Base-by-base conservation (phyloP, 2,797 vertebrate genomes). In the Oreonectes daqikongensis region DNA sequence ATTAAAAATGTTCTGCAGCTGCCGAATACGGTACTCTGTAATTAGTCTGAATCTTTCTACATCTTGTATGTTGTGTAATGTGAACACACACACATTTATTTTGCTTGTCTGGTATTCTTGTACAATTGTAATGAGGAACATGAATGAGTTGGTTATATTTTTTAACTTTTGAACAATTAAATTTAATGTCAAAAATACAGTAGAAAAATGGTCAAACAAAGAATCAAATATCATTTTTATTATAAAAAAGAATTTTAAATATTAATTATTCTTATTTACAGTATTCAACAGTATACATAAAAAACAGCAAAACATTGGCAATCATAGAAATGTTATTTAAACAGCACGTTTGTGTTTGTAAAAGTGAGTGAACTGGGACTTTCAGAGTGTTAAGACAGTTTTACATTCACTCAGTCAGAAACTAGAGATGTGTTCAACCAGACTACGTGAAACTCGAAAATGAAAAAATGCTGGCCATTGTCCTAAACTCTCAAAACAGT, bases 241-340 rank as follows among this genome's bases (percentile, higher is more conserved):
- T 92, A 92, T 91, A 91, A 90, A 77, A 84, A 82, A 82, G 85
- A 95, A 95, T 94, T 95, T 95, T 94, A 93, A 95, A 95, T 96
- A 96, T 92, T 91, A 94, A 95, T 95, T 95, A 94, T 95, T 97
- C 93, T 94, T 99, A 99, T 99, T 94, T 99, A 99, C 97, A 99
- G 87, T 90, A 92, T 90, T 92, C 95, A 96, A 96, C 96, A 95
- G 86, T 90, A 92, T 92, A 95, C 91, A 90, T 95, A 35, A 94
- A 94, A 89, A 90, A 92, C 90, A 92, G 91, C 87, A 89, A 91
- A 85, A 89, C 86, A 86, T 87, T 88, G 80, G 94, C 88, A 88
- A 86, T 89, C 88, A 87, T 92, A 93, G 88, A 94, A 93, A 91
- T 90, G 82, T 96, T 98, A 97, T 92, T n/a, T 98, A 98, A 98